Evolutionary conservation across 2,888 invertebrate species (phyloP).

Genomic region (Ctena decussata): DNA sequence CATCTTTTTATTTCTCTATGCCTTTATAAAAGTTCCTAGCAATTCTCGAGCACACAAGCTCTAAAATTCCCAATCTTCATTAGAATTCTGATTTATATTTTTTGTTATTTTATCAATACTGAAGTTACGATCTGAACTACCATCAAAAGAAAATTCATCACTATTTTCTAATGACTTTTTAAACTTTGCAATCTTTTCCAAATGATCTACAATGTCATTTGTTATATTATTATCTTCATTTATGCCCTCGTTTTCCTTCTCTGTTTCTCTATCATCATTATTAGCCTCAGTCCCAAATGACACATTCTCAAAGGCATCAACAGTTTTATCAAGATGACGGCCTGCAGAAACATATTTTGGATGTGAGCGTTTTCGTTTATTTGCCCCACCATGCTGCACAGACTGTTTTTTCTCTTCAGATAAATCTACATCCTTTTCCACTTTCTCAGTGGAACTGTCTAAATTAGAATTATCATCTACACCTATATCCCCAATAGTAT

Average conservation of each 20-base stretch:
- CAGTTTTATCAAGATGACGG: conserved; percentile 83
- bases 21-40: neutral
- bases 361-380: conserved; percentile 95
- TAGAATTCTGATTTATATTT: conserved; percentile 71
- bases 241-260: conserved; percentile 71
- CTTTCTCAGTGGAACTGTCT: conserved; percentile 50
- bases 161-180: conserved; percentile 70
- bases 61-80: conserved; percentile 83
- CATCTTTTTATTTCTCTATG: neutral
- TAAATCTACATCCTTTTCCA: conserved; percentile 45
- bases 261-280: conserved; percentile 54
- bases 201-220: conserved; percentile 40
- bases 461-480: conserved; percentile 62
- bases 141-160: conserved; percentile 75
- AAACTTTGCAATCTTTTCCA: conserved; percentile 68
- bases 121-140: conserved; percentile 71
- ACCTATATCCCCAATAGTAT: conserved; percentile 28
- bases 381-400: conserved; percentile 74
- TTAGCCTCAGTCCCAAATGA: conserved; percentile 26
- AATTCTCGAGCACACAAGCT: too few relatives aligned
- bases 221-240: conserved; percentile 20
- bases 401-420: conserved; percentile 39
- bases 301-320: conserved; percentile 35
- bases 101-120: conserved; percentile 81
- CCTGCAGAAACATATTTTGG: conserved; percentile 99